Base-by-base conservation (phyloP, 1,140 invertebrate species). In the Acromyrmex echinatior region DNA sequence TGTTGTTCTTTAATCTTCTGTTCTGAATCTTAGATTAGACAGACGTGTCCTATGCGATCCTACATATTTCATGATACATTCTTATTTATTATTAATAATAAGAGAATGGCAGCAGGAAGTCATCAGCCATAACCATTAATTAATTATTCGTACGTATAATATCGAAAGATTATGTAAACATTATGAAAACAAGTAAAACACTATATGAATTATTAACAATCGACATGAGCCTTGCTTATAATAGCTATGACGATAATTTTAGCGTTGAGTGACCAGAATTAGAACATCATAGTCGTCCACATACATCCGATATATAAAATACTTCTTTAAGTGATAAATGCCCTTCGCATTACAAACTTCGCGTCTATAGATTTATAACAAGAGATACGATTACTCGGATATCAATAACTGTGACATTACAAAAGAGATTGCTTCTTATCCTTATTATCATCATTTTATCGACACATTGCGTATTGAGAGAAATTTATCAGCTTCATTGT, bases 401-500 rank as follows among this genome's bases (percentile, higher is more conserved):
- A 81, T 81, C 65, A 18, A 81, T 80, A 80, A 56, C 62, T 2
- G 35, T n/a, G 63, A 68, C n/a, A 25, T 56, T 53, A 56, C 65
- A 16, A 56, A 70, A 65, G 60, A 81, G 16, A 21, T 60, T n/a
- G 9, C 21, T 71, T 71, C 65, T 58, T n/a, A 70, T 71, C 10
- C 31, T 51, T 9, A 39, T 70, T 70, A 25, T 81, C 16, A n/a
- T 58, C 65, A 21, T 56, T 66, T 39, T 56, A 45, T 70, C 63
- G 49, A 74, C 6, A 62, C 35, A 21, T 76, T 25, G 70, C 21
- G 21, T 21, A 21, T 35, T 2, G 63, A 70, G 51, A 71, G 51
- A 60, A 45, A 81, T 81, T 80, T 68, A 81, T 71, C 45, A 71
- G 21, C 14, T 16, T 81, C 31, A 58, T 81, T 81, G 51, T 81